Base-by-base conservation (phyloP, 2,797 vertebrate genomes). In the Hypotaenidia okinawae region DNA sequence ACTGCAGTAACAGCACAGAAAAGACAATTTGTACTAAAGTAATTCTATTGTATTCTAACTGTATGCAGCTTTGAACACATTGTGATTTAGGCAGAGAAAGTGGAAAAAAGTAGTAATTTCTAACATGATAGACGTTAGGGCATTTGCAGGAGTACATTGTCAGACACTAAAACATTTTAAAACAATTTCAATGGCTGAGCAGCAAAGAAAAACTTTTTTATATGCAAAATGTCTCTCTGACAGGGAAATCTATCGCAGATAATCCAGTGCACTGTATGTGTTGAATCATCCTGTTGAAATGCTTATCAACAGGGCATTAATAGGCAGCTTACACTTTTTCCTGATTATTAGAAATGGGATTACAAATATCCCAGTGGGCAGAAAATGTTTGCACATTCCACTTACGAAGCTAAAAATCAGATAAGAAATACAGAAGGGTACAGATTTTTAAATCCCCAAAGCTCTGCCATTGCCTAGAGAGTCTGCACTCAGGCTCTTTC, bases 381-480 rank as follows among this genome's bases (percentile, higher is more conserved):
- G 62, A 87, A 96, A 76, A 85, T 41, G 82, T 66, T 69, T 87
- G 27, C 9, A 49, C 63, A 33, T 84, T 94, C 67, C 66, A 68
- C 28, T 96, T 76, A 58, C 1, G n/a, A 84, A 91, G 23, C 51
- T 66, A 88, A 93, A 91, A 90, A 94, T 89, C 91, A 96, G 89
- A 85, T 81, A 92, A 80, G 49, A 64, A 72, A 88, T 84, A 81
- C 87, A 84, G 89, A 94, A 86, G 57, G 52, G 27, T 35, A 14
- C 11, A 90, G 39, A 91, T 23, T 82, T 54, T 57, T 73, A 89
- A 93, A 94, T 62, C 66, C 51, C 85, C 82, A 21, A 37, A 87
- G 73, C 51, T 76, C 51, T 81, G 37, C 45, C 59, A 47, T 5
- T 78, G 55, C n/a, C 61, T 4, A 90, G 39, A 61, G 24, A 76